Evolutionary conservation across 2,113 vertebrate genomes (phyloP), one percentile per base, ranked within the genome.

Genomic region (Poeciliopsis turrubarensis): DNA sequence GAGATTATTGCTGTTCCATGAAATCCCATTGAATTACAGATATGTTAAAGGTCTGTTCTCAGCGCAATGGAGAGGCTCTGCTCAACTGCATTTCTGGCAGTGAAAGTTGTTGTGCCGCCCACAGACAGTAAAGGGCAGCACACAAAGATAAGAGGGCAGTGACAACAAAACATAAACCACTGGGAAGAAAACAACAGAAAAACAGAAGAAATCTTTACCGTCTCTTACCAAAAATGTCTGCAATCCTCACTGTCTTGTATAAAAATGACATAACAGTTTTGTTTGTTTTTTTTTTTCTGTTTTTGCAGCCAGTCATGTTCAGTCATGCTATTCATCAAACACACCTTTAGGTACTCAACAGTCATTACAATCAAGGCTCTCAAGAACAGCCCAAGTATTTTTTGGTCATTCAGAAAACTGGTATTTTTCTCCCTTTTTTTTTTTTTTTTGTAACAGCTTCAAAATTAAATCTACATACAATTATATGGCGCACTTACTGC

Each of bases 1-100:
- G 78, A 82, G 65, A 83, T 95, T 95, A 95, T 94, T 95, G 94
- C 93, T 93, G 90, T 90, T 80, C 34, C 27, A 64, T 89, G 78
- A 84, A 61, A 73, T 83, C 32, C 75, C 57, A 4, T 72, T 77
- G 32, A 75, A 86, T 86, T 88, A 92, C 88, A 89, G 91, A 92
- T 90, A 89, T 81, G 64, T 76, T 73, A 82, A 74, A 78, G 68
- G 81, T 77, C 65, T 72, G 79, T 22, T 73, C 9, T 57, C 54
- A 26, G 75, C 75, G 73, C 30, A 31, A 26, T 47, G 7, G 29
- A 77, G 26, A 75, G 82, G 72, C 79, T 84, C 81, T 84, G 75
- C 61, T 83, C 57, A 22, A 44, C 83, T 81, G 79, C 86, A 61
- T 75, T 70, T 74, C 68, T 80, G 88, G 86, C 86, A 91, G 90